Evolutionary conservation across 2,888 invertebrate species (phyloP).

Genomic region (Coelinius sp.): DNA sequence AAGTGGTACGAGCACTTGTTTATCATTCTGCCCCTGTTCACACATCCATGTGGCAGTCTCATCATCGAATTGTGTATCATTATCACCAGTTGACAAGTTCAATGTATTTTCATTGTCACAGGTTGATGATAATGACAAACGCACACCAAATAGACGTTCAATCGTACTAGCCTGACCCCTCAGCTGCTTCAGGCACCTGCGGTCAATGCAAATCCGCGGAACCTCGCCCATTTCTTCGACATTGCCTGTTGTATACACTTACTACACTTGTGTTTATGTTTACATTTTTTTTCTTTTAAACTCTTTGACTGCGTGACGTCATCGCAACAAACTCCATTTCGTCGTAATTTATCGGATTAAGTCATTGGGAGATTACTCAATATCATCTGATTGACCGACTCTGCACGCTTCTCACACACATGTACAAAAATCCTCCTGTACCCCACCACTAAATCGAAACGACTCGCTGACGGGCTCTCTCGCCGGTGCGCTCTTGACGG

Average conservation of each 20-base stretch:
- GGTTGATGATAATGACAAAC: slow-evolving; percentile 30
- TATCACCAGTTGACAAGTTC: no score
- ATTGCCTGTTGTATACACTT: slow-evolving; percentile 41
- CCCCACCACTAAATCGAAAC: background rate
- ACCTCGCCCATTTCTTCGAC: slow-evolving; percentile 56
- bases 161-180: slow-evolving; percentile 44
- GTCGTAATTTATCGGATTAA: background rate
- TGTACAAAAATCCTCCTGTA: background rate
- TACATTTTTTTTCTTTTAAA: background rate
- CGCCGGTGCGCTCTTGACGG: slow-evolving; percentile 4
- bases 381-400: background rate
- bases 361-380: no score
- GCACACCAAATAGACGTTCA: slow-evolving; percentile 47
- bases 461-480: background rate
- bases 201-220: slow-evolving; percentile 51
- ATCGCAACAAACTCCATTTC: background rate
- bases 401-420: background rate
- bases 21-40: slow-evolving; percentile 40
- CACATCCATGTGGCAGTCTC: background rate
- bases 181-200: slow-evolving; percentile 44
- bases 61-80: slow-evolving; percentile 31
- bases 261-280: background rate
- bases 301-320: background rate
- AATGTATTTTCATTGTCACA: background rate
- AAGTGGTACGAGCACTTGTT: slow-evolving; percentile 49